phyloP scores from a whole-genome alignment of 2,888 invertebrate species.

The Bombylius major region DNA sequence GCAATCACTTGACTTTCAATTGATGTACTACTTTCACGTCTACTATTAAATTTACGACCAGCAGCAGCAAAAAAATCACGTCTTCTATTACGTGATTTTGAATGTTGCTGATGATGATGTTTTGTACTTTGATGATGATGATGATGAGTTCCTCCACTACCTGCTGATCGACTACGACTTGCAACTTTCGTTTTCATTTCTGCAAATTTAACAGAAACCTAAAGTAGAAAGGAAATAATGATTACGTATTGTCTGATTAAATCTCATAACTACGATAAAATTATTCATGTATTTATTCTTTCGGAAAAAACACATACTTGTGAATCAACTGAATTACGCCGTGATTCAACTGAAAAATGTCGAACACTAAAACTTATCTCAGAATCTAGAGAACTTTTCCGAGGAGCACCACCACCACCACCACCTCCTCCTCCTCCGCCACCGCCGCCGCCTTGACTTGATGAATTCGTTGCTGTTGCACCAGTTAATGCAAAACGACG shows the following conservation, averaged over 20 bases:
- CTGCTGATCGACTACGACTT: slow-evolving; percentile 37
- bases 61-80: slow-evolving; percentile 27
- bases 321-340: slow-evolving; percentile 78
- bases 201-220: slow-evolving; percentile 62
- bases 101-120: slow-evolving; percentile 20
- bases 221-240: background rate
- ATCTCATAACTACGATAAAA: too few species aligned
- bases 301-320: slow-evolving; percentile 40
- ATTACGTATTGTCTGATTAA: too few species aligned
- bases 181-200: slow-evolving; percentile 67
- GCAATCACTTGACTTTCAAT: slow-evolving; percentile 61
- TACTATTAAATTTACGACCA: slow-evolving; percentile 27
- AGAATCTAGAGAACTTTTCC: slow-evolving; percentile 51
- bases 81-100: slow-evolving; percentile 27
- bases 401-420: slow-evolving; percentile 35
- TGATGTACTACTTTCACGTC: slow-evolving; percentile 59
- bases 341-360: slow-evolving; percentile 73
- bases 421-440: too few species aligned
- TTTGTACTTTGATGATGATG: slow-evolving; percentile 6
- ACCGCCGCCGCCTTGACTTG: slow-evolving; percentile 35
- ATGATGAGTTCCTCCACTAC: slow-evolving; percentile 18
- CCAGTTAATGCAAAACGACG: slow-evolving; percentile 71
- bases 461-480: slow-evolving; percentile 34
- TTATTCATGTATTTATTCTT: too few species aligned
- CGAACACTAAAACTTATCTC: slow-evolving; percentile 66